Evolutionary conservation across 2,113 vertebrate genomes (phyloP).

Genomic region (Sakesphorus luctuosus): DNA sequence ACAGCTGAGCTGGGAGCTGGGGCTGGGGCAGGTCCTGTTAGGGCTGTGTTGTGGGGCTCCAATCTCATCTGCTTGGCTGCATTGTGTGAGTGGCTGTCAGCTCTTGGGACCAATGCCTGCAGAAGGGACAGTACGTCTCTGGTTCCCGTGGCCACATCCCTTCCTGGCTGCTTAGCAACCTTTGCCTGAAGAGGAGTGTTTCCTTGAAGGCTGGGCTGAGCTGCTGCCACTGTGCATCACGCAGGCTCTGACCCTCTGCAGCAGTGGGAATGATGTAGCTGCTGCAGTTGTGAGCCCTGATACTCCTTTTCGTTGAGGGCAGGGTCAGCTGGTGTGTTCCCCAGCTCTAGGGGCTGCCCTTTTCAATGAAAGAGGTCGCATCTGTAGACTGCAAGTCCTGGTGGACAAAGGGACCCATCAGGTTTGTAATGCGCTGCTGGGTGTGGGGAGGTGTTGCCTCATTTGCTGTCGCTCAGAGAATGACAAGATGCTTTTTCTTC

Average conservation of each 20-base stretch:
- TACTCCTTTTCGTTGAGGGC: neutral
- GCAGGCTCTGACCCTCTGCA: neutral
- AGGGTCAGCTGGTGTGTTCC: neutral
- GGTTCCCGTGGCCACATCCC: conserved; percentile 51
- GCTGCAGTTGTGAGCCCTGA: neutral
- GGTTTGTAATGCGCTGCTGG: neutral
- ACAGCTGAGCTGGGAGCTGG: neutral
- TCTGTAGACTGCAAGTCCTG: neutral
- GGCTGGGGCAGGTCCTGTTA: neutral
- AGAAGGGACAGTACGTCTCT: conserved; percentile 60
- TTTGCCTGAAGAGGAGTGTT: conserved; percentile 57
- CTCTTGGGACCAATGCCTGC: conserved; percentile 17
- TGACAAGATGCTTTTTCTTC: neutral
- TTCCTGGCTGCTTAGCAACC: conserved; percentile 81
- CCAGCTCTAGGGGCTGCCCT: neutral
- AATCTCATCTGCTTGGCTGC: neutral
- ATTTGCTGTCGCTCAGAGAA: neutral
- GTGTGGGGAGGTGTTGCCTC: neutral
- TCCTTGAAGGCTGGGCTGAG: conserved; percentile 73
- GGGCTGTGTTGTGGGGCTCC: rapidly evolving
- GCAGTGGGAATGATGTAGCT: neutral
- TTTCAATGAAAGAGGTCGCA: neutral
- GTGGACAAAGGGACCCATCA: neutral
- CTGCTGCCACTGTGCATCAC: neutral
- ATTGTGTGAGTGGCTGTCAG: neutral